A percentile compares a stretch with the other conserved stretches of the same genome.
These are phyloP conservation scores for Eumeta japonica DNA, from an alignment of 1,140 invertebrate genomes.

Conservation along the genomic window DNA sequence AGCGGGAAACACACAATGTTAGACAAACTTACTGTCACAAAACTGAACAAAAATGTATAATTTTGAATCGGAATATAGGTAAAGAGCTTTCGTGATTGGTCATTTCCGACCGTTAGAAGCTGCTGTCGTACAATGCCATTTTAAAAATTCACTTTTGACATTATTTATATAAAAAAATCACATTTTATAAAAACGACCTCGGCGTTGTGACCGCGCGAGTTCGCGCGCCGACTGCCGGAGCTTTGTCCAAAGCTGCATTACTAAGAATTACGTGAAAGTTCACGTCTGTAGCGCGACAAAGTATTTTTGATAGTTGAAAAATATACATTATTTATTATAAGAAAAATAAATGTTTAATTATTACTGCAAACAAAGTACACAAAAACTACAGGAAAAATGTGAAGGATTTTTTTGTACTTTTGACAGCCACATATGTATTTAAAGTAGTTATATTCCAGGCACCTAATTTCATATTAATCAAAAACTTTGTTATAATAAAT, in stretches of 20 bases:
- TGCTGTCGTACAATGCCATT: neutral
- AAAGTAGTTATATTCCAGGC: too few species aligned
- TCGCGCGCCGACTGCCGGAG: neutral
- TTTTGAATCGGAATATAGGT: neutral
- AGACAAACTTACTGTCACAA: neutral
- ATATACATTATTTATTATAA: neutral
- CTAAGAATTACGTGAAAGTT: neutral
- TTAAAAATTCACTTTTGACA: neutral
- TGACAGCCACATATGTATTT: too few species aligned
- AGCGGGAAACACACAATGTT: neutral
- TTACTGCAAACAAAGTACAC: too few species aligned
- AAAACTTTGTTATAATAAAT: too few species aligned
- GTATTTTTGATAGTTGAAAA: neutral
- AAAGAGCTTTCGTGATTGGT: too few species aligned
- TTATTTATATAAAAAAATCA: neutral
- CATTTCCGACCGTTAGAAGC: too few species aligned
- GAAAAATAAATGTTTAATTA: too few species aligned
- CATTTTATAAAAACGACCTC: too few species aligned
- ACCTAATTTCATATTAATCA: too few species aligned
- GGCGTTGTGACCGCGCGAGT: too few species aligned
- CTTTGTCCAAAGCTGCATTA: neutral
- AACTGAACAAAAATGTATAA: neutral
- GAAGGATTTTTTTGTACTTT: too few species aligned
- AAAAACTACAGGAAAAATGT: too few species aligned
- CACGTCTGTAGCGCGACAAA: neutral